Percentiles rank a stretch among this genome's conserved stretches.
phyloP scores from a whole-genome alignment of 2,113 vertebrate species.

The Corythoichthys haematopterus region DNA sequence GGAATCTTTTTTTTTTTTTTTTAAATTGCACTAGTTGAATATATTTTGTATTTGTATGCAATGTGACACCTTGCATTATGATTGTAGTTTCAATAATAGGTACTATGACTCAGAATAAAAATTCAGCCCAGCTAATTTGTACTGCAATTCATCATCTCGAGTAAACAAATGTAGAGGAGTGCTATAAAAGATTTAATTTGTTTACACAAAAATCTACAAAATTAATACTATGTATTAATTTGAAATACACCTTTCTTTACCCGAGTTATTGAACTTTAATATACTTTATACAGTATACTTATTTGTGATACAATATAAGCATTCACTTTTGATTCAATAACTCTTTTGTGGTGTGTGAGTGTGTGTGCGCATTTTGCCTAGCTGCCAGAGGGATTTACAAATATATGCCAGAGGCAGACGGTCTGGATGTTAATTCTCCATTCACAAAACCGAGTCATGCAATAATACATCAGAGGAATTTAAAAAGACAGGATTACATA shows the following conservation, averaged over 20 bases:
- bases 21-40: not conserved
- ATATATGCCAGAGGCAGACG: constrained; percentile 34
- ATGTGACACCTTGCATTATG: not conserved
- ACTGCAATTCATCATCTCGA: too few species aligned
- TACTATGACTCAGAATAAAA: not conserved
- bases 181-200: too few species aligned
- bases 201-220: too few species aligned
- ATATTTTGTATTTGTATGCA: not conserved
- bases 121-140: too few species aligned
- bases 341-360: constrained; percentile 8
- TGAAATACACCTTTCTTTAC: too few species aligned
- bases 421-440: constrained; percentile 47
- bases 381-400: constrained; percentile 47
- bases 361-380: constrained; percentile 27
- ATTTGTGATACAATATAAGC: too few species aligned
- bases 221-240: too few species aligned
- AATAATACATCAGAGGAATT: constrained; percentile 39
- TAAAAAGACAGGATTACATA: constrained; percentile 47
- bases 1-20: too few species aligned
- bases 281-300: too few species aligned
- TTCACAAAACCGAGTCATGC: constrained; percentile 52
- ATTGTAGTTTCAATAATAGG: not conserved
- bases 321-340: not conserved
- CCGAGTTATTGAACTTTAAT: too few species aligned
- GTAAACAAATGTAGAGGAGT: too few species aligned